Percentiles rank a stretch among this genome's conserved stretches.
Conservation (phyloP, 2,888 invertebrate species). For the Nymphalis urticae region DNA sequence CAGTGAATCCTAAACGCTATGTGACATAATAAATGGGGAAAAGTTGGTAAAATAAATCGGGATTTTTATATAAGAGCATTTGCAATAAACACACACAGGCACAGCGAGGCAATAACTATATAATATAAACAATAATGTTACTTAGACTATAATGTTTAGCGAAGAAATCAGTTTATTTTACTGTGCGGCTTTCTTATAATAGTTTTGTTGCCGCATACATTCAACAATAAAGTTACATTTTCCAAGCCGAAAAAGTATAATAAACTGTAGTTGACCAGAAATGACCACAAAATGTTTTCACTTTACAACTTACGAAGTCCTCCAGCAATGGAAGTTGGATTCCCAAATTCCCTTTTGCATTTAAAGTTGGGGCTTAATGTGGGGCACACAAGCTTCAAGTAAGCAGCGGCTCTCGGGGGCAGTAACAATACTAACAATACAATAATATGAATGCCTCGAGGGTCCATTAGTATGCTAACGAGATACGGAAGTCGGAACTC, state of each 20-base stretch:
- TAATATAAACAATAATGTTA: too few species aligned
- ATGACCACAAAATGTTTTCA: conserved; percentile 9
- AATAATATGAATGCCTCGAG: conserved; percentile 55
- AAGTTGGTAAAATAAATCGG: too few species aligned
- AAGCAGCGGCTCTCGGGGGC: conserved; percentile 23
- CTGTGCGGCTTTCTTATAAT: too few species aligned
- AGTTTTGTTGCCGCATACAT: too few species aligned
- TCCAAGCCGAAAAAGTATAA: background rate
- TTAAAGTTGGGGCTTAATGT: conserved; percentile 30
- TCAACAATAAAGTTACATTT: too few species aligned
- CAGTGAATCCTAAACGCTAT: too few species aligned
- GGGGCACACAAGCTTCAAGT: conserved; percentile 20
- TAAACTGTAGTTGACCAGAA: background rate
- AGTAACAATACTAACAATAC: conserved; percentile 42
- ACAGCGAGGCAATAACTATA: too few species aligned
- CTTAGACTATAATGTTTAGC: too few species aligned
- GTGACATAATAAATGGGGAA: too few species aligned
- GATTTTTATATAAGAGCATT: too few species aligned
- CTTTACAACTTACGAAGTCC: conserved; percentile 18
- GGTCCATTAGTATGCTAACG: conserved; percentile 65
- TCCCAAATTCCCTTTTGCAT: conserved; percentile 20
- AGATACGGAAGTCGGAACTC: conserved; percentile 42
- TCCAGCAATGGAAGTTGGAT: conserved; percentile 14
- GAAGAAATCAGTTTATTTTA: too few species aligned
- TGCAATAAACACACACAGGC: too few species aligned